Evolutionary conservation across 2,888 invertebrate genomes (phyloP).

Genomic region (Prenolepis imparis): DNA sequence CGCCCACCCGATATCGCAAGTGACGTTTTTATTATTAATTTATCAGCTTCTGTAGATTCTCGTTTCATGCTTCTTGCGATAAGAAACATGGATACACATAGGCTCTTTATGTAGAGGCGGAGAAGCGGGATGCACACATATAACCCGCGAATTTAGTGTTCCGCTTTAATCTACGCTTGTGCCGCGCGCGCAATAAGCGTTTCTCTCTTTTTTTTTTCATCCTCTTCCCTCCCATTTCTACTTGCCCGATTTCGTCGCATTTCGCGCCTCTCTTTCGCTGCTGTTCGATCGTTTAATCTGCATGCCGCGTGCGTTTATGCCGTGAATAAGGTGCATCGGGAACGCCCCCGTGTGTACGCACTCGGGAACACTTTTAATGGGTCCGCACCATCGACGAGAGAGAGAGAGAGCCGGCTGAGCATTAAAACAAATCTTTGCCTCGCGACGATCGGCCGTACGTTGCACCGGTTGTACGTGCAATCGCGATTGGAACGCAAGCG

Average conservation of each 20-base stretch:
- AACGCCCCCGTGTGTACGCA: conserved; percentile 55
- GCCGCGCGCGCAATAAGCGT: conserved; percentile 28
- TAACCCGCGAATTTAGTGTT: conserved; percentile 55
- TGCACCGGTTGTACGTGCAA: conserved; percentile 37
- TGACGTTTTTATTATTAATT: conserved; percentile 64
- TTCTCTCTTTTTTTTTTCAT: conserved; percentile 23
- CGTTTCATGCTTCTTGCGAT: conserved; percentile 44
- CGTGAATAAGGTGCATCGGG: conserved; percentile 57
- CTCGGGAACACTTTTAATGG: conserved; percentile 65
- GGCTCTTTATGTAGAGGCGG: background rate
- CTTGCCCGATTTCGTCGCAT: conserved; percentile 20
- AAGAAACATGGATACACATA: conserved; percentile 25
- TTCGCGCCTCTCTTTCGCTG: conserved; percentile 45
- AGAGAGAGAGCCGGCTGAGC: conserved; percentile 37
- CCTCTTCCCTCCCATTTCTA: conserved; percentile 14
- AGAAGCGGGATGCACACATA: conserved; percentile 35
- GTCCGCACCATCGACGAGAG: conserved; percentile 58
- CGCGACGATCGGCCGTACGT: conserved; percentile 57
- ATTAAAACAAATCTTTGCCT: conserved; percentile 70
- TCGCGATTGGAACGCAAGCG: conserved; percentile 30
- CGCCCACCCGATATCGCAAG: conserved; percentile 25
- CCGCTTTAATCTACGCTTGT: conserved; percentile 60
- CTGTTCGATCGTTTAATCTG: conserved; percentile 61
- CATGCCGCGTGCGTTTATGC: conserved; percentile 55
- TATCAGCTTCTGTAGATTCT: conserved; percentile 50